Evolutionary conservation across 2,797 vertebrate genomes (phyloP), one percentile per base, ranked within the genome.

Genomic region (Manis pentadactyla): DNA sequence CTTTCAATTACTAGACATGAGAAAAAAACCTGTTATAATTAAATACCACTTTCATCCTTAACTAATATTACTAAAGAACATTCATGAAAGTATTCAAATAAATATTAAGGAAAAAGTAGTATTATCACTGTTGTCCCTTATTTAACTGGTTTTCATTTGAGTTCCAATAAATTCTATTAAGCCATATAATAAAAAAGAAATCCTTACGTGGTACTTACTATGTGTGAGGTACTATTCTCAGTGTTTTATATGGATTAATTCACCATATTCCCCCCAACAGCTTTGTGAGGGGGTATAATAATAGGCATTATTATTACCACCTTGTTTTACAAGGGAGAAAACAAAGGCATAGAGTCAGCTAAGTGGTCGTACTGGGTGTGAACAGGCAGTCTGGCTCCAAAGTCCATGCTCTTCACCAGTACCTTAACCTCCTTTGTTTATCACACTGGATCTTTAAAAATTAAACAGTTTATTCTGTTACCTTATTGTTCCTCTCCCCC

Each of bases 41-140:
- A 92, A 92, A 66, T 0, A 37, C 15, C 15, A 91, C 23, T 91
- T 95, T 92, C 19, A 83, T 79, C 53, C 18, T 90, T 91, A 94
- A 94, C 77, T 71, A 77, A 6, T 75, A 94, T 46, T 83, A 90
- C 69, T 81, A 86, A 95, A 12, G 27, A 95, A 77, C 75, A 93
- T 63, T 84, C 49, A 74, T 79, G 34, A 61, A 77, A 17, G 15
- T 68, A 61, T 82, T 92, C 8, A 79, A 96, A 42, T 84, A 94
- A 92, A 69, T 95, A 69, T 82, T 42, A 87, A 84, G 18, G 37
- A 39, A 91, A 82, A 85, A 21, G 7, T 14, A 75, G 77, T 81
- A 69, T 73, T 93, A 87, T 82, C 49, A 79, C 34, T 79, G 25
- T 42, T 83, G 19, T 42, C 46, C 57, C 63, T 71, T 77, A 87